Evolutionary conservation across 2,113 vertebrate genomes (phyloP), one percentile per base, ranked within the genome.

Genomic region (Leiothrix lutea): DNA sequence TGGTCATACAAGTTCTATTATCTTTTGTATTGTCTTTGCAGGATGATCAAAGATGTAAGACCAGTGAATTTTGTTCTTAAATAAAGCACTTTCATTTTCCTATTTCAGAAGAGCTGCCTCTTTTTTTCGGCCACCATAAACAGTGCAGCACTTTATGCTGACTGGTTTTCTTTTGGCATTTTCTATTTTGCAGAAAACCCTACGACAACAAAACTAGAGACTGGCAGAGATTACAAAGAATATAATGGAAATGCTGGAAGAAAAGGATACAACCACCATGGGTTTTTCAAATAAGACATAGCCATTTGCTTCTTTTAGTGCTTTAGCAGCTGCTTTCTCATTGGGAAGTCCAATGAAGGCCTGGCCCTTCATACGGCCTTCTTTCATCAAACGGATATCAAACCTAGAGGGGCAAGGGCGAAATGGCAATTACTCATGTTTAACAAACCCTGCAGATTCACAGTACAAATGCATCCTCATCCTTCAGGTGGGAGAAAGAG

Each of bases 291-390:
- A 98, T 61, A 99, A 98, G 61, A 99, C 97, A 62, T 99, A 99
- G 94, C 99, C 99, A 58, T 99, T 99, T 91, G 98, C 99, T 96
- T 99, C 99, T 96, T 98, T 99, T 74, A 99, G 98, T 42, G 99
- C 99, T 96, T 99, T 99, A 56, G 99, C 98, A 12, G 99, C 99
- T 60, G 98, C 98, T 85, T 97, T 98, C 98, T 99, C 99, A 82
- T 98, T 99, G 69, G 99, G 99, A 91, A 99, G 99, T 33, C 99
- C 99, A 36, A 99, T 84, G 92, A 99, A 99, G 75, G 99, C 99
- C 96, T 99, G 99, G 40, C 99, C 99, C 97, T 99, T 99, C 99
- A 99, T 99, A 54, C 99, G 98, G 18, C 99, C 99, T 98, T 99
- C 99, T 95, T 98, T 99, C 99, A 99, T 99, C 96, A 99, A 94